Base-by-base conservation (phyloP, 2,113 vertebrate species). In the Eptatretus burgeri region DNA sequence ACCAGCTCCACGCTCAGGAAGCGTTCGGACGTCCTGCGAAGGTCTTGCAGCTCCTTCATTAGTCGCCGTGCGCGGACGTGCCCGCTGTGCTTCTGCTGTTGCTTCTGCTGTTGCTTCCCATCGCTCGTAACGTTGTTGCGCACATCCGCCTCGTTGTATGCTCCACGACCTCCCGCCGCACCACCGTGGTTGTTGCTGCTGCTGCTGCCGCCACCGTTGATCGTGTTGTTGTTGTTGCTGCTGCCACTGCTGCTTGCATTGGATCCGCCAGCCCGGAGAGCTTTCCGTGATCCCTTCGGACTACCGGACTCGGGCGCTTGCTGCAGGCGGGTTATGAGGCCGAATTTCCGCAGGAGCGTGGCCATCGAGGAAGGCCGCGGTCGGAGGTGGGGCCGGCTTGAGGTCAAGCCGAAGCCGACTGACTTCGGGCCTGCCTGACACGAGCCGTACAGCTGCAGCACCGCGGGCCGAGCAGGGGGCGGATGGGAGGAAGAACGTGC, bases 281-380 rank as follows among this genome's bases (percentile, higher is more conserved):
- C 56, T 12, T 60, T 60, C 56, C 56, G n/a, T n/a, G 56, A 60
- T 20, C n/a, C 56, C 56, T 60, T 10, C 12, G 56, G 56, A 2
- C 56, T 60, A 12, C 10, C n/a, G 10, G 56, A 17, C 56, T 17
- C 56, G 56, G 20, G n/a, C n/a, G 56, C n/a, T 20, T n/a, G 56
- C n/a, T 20, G 56, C 85, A 14, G 86, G 91, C 77, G 85, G 65
- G 85, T 85, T 72, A 93, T 93, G 67, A 94, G 79, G 72, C 88
- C 88, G 74, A 93, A 91, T 73, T 94, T 89, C 69, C 88, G 82
- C 74, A 93, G 82, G 75, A 93, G 76, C 69, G 84, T 94, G 73
- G 88, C 88, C 88, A 94, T 94, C 27, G 27, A 41, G 27, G 27
- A 41, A 41, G 27, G 27, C 27, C 27, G 27, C 27, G 27, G 27